Base-by-base conservation (phyloP, 1,140 invertebrate genomes). In the Panagrolaimus sp. region DNA sequence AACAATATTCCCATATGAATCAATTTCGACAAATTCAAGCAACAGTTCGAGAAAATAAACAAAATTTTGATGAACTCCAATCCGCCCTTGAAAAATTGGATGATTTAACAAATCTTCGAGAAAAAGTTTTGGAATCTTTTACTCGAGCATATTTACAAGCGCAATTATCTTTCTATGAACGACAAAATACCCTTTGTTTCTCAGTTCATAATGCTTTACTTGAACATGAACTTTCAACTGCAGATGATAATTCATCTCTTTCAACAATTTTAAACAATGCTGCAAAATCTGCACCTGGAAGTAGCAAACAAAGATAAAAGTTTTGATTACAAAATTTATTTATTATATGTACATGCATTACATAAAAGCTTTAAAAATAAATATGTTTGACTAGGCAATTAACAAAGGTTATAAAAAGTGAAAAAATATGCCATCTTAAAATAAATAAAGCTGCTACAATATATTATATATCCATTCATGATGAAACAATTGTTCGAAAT, bases 1-100 rank as follows among this genome's bases (percentile, higher is more conserved):
- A 58, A 58, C 52, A 58, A 17, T 58, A 58, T 17, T 58, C 52
- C 1, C 52, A 58, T 21, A 58, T 58, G 52, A 58, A 58, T 28
- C 21, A 58, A 21, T 58, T 58, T 17, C 52, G 52, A 21, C 52
- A 58, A 21, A 58, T 58, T 21, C 52, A 58, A 14, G 52, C 52
- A 12, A 28, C 28, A 10, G 52, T 58, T 28, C 1, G 52, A 21
- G 52, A 58, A n/a, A 21, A 58, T 58, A 58, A 58, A 58, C 21
- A 21, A 21, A 58, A 58, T 28, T 58, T 58, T 58, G 52, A 58
- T 17, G 52, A 58, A 21, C 17, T 58, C 14, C 52, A 58, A 58
- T 10, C 14, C 15, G 15, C 52, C n/a, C 28, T 58, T 21, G 52
- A 58, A 26, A 58, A 58, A 28, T n/a, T 58, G 8, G 52, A 58